Percentiles rank a stretch among this genome's conserved stretches.
Evolutionary conservation across 2,113 vertebrate genomes (phyloP).

Genomic region (Strix aluco): DNA sequence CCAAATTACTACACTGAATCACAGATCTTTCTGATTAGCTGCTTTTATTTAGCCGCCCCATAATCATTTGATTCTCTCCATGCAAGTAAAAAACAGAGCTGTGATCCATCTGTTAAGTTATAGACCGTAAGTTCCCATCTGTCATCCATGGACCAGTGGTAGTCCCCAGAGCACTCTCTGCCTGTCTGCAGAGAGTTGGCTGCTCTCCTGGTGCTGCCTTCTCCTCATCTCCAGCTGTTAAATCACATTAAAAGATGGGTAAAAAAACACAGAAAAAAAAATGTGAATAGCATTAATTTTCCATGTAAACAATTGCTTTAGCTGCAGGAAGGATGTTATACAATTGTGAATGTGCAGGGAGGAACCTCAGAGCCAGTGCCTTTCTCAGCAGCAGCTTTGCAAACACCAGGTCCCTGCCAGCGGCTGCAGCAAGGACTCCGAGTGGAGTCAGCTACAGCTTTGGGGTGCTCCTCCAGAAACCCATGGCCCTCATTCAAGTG

Average conservation of each 20-base stretch:
- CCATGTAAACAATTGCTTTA: neutral
- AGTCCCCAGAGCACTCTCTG: conserved; percentile 21
- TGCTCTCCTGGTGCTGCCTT: conserved; percentile 32
- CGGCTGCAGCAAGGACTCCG: neutral
- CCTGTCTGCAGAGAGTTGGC: conserved; percentile 34
- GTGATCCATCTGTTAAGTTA: conserved; percentile 64
- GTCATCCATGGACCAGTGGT: conserved; percentile 31
- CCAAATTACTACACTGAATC: neutral
- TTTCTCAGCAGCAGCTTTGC: neutral
- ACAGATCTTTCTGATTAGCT: conserved; percentile 11
- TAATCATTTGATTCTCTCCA: conserved; percentile 21
- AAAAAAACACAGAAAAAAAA: neutral
- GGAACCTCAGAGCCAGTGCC: neutral
- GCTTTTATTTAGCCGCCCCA: neutral
- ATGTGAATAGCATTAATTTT: neutral
- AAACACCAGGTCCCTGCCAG: neutral
- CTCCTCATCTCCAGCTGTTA: conserved; percentile 55
- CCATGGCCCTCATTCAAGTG: neutral
- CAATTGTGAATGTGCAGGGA: neutral
- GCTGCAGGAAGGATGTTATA: neutral
- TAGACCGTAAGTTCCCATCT: conserved; percentile 60
- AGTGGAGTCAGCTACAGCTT: neutral
- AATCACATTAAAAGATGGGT: conserved; percentile 15
- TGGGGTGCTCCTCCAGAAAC: neutral
- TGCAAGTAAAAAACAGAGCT: conserved; percentile 38